Base-by-base conservation (phyloP, 1,140 invertebrate species). In the Magallana ariakensis region DNA sequence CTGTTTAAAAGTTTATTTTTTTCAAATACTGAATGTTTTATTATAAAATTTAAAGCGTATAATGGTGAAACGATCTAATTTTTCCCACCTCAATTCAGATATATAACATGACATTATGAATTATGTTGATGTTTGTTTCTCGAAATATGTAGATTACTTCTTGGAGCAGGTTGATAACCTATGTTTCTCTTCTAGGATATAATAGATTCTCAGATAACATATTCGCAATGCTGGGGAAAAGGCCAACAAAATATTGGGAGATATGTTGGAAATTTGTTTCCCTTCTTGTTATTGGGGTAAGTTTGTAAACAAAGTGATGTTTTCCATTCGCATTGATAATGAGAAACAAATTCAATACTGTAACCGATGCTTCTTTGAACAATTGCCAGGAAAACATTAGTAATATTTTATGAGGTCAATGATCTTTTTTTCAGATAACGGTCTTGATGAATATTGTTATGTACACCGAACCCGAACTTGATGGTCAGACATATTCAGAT, bases 371-470 rank as follows among this genome's bases (percentile, higher is more conserved):
- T 46, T 2, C 33, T 46, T 46, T 46, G 33, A 46, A 46, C 33
- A 2, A 46, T 1, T 46, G 33, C 33, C 33, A 46, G 33, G 33
- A 46, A 46, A 46, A 46, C 33, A 46, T 46, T 46, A 5, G 33
- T 46, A 46, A 46, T 46, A 46, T 46, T 46, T 5, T 13, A 6
- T 10, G 13, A 60, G 13, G 58, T 16, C 13, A 5, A 60, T 33
- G 16, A 55, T 80, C 22, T 75, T 70, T 84, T 87, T 94, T 94
- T 56, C 94, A 97, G 96, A 96, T 97, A 85, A 97, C 97, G 53
- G 94, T 97, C 22, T 96, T 97, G 83, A 97, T 97, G 94, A 97
- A 97, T 91, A 97, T 97, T 96, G 95, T 97, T 22, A 96, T 97
- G 91, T 97, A 97, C 92, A 96, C 92, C 83, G 90, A 92, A 54